Evolutionary conservation across 2,113 vertebrate species (phyloP).

Genomic region (Hemicordylus capensis): DNA sequence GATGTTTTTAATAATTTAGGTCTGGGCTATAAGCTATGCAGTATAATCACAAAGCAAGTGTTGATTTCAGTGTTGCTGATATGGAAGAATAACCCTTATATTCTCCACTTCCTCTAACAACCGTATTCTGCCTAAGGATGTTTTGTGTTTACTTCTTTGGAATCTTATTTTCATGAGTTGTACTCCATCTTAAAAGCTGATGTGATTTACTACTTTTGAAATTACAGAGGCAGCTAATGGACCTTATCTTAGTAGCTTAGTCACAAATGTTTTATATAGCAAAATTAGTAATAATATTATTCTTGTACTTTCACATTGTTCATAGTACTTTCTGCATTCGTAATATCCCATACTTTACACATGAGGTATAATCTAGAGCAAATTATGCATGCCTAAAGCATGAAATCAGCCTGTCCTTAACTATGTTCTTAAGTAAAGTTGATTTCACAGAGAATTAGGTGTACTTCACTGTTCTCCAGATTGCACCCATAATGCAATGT

Average conservation of each 20-base stretch:
- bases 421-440: not conserved
- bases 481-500: not conserved
- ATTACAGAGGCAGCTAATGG: not conserved
- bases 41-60: not conserved
- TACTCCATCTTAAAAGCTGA: constrained; percentile 26
- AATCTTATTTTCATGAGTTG: constrained; percentile 41
- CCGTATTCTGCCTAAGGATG: constrained; percentile 8
- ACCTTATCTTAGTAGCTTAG: constrained; percentile 9
- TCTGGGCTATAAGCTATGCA: accelerated
- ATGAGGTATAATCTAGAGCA: not conserved
- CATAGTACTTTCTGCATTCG: constrained; percentile 1
- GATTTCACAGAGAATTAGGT: not conserved
- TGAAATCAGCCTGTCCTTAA: not conserved
- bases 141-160: constrained; percentile 28
- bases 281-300: constrained; percentile 32
- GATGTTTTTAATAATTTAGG: not conserved
- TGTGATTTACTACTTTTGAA: constrained; percentile 44
- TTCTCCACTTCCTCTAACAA: constrained; percentile 22
- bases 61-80: not conserved
- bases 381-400: not conserved
- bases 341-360: not conserved
- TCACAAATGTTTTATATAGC: constrained; percentile 29
- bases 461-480: not conserved
- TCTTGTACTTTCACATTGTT: constrained; percentile 45
- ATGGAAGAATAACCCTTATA: not conserved